Percentiles rank a stretch among this genome's conserved stretches.
These are phyloP conservation scores for Leptopilina clavipes DNA, from an alignment of 1,140 invertebrate genomes.

Conservation along the genomic window DNA sequence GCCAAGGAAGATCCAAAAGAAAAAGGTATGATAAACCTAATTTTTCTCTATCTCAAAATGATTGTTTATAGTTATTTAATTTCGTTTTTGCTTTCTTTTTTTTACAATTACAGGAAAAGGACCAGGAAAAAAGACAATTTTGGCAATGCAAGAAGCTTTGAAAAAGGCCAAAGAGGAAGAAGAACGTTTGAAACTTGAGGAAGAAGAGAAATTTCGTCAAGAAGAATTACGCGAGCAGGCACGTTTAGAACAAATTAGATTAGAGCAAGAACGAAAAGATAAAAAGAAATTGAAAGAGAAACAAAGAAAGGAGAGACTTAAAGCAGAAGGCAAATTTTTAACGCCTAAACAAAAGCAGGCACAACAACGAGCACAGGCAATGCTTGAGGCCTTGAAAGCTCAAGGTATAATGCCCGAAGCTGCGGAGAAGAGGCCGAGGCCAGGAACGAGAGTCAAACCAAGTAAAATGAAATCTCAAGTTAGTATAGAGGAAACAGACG, in stretches of 20 bases:
- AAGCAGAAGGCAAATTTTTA: conserved; percentile 95
- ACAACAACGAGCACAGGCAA: conserved; percentile 88
- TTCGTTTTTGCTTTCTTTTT: conserved; percentile 27
- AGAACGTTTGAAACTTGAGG: conserved; percentile 84
- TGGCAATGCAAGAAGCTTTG: conserved; percentile 91
- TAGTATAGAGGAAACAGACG: conserved; percentile 69
- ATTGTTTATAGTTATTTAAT: conserved; percentile 13
- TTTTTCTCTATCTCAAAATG: conserved; percentile 7
- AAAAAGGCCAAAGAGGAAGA: conserved; percentile 79
- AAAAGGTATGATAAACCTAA: conserved; percentile 59
- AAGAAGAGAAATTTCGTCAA: conserved; percentile 85
- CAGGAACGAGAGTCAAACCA: conserved; percentile 78
- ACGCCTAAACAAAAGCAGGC: conserved; percentile 95
- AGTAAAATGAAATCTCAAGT: conserved; percentile 78
- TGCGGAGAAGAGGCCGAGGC: conserved; percentile 82
- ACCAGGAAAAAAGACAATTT: conserved; percentile 86
- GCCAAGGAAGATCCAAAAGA: conserved; percentile 71
- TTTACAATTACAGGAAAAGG: conserved; percentile 74
- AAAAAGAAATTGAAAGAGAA: conserved; percentile 96
- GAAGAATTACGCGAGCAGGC: conserved; percentile 85
- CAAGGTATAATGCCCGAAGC: conserved; percentile 85
- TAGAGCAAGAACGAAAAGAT: conserved; percentile 92
- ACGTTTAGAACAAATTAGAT: conserved; percentile 83
- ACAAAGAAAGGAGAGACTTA: conserved; percentile 92
- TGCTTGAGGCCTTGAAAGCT: conserved; percentile 90